phyloP scores from a whole-genome alignment of 1,140 invertebrate species.

The Pachyrhynchus sulphureomaculatus region DNA sequence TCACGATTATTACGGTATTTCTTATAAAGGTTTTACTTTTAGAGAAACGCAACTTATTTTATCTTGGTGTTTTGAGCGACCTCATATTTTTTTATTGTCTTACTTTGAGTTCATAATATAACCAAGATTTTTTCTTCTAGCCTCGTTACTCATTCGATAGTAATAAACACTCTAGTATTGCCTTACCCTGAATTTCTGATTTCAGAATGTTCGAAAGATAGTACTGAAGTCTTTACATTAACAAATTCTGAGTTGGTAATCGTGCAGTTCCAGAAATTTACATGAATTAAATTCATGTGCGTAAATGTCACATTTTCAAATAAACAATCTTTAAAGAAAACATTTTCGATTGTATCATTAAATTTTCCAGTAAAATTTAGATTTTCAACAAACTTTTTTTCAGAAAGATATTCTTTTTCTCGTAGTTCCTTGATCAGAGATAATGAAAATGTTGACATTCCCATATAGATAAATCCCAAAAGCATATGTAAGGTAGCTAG shows the following conservation, averaged over 20 bases:
- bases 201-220: constrained; percentile 55
- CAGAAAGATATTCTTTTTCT: constrained; percentile 49
- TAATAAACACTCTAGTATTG: not conserved
- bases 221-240: constrained; percentile 57
- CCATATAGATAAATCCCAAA: constrained; percentile 45
- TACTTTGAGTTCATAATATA: no score
- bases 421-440: constrained; percentile 41
- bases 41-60: no score
- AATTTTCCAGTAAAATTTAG: constrained; percentile 45
- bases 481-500: constrained; percentile 47
- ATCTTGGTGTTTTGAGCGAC: no score
- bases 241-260: constrained; percentile 56
- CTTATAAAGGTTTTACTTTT: no score
- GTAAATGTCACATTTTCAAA: constrained; percentile 53
- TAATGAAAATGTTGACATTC: constrained; percentile 43
- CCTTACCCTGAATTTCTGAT: constrained; percentile 54
- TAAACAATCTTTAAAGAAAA: constrained; percentile 50
- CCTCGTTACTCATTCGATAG: no score
- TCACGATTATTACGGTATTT: no score
- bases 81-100: no score
- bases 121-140: no score
- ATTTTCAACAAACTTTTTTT: constrained; percentile 41
- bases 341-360: constrained; percentile 54
- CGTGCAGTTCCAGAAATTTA: constrained; percentile 57
- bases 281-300: constrained; percentile 57